phyloP scores from a whole-genome alignment of 2,797 vertebrate species.

The Periophthalmus magnuspinnatus region DNA sequence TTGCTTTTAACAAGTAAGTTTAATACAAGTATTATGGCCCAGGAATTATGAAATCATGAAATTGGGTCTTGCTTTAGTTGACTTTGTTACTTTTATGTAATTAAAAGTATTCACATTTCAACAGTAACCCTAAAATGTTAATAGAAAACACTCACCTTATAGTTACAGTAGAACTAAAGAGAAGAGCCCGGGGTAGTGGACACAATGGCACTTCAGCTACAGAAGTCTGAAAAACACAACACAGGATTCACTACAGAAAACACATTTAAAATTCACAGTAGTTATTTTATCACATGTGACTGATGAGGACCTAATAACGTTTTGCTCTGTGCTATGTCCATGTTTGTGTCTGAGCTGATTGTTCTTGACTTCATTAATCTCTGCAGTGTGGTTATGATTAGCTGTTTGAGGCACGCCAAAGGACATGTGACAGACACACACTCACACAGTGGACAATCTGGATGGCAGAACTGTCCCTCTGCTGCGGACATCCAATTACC shows the following conservation, averaged over 20 bases:
- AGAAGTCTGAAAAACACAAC: not conserved
- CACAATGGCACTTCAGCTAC: too few relatives aligned
- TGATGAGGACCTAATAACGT: constrained; percentile 28
- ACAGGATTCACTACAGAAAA: constrained; percentile 50
- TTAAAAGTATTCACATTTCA: too few relatives aligned
- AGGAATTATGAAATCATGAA: too few relatives aligned
- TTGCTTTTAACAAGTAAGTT: too few relatives aligned
- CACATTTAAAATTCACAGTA: constrained; percentile 23
- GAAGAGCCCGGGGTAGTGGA: not conserved
- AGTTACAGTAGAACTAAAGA: not conserved
- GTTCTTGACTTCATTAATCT: constrained; percentile 79
- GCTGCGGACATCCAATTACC: constrained; percentile 48
- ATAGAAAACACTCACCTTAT: not conserved
- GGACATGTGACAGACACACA: constrained; percentile 66
- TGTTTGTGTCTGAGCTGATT: constrained; percentile 73
- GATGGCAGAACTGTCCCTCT: constrained; percentile 60
- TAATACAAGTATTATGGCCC: too few relatives aligned
- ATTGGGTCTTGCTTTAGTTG: too few relatives aligned
- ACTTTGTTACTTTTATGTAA: too few relatives aligned
- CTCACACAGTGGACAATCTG: constrained; percentile 57
- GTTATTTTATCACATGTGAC: not conserved
- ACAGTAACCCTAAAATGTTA: too few relatives aligned
- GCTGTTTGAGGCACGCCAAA: constrained; percentile 74
- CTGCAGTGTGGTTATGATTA: constrained; percentile 77
- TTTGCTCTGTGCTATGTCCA: constrained; percentile 36